Percentiles rank a stretch among this genome's conserved stretches.
Conservation (phyloP, 2,888 invertebrate genomes). For the Dusona sp. region DNA sequence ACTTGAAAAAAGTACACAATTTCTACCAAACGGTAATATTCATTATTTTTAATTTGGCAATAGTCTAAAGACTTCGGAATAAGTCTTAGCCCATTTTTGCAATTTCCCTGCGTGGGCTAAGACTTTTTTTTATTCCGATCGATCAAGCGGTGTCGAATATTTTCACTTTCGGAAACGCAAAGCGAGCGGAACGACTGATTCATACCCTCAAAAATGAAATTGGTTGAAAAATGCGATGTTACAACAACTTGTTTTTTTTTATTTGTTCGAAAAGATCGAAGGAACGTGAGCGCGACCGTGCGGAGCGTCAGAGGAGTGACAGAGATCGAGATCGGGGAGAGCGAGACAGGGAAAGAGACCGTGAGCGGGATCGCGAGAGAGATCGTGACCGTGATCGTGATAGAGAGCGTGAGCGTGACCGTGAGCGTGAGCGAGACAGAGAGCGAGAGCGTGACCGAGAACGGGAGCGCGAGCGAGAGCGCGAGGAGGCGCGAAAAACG, state of each 20-base stretch:
- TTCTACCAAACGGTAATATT: background rate
- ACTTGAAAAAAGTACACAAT: background rate
- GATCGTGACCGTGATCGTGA: conserved; percentile 85
- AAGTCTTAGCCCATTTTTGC: too few species aligned
- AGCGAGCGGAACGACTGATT: background rate
- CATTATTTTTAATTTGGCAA: too few species aligned
- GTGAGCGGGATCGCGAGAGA: conserved; percentile 81
- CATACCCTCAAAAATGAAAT: background rate
- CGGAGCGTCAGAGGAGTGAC: conserved; percentile 75
- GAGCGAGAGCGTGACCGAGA: conserved; percentile 87
- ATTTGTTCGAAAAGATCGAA: conserved; percentile 78
- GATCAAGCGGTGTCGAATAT: too few species aligned
- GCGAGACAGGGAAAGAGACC: conserved; percentile 80
- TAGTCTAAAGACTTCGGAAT: too few species aligned
- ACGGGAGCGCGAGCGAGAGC: conserved; percentile 85
- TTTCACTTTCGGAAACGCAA: background rate
- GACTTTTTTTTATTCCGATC: too few species aligned
- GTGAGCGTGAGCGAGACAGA: conserved; percentile 87
- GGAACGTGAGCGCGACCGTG: conserved; percentile 77
- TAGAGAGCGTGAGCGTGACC: conserved; percentile 88
- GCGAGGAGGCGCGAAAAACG: conserved; percentile 86
- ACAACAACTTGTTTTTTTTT: conserved; percentile 23
- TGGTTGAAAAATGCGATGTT: background rate
- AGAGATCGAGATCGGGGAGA: conserved; percentile 78
- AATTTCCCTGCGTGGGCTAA: too few species aligned